Conservation (phyloP, 2,113 vertebrate genomes). For the Oryzias woworae region DNA sequence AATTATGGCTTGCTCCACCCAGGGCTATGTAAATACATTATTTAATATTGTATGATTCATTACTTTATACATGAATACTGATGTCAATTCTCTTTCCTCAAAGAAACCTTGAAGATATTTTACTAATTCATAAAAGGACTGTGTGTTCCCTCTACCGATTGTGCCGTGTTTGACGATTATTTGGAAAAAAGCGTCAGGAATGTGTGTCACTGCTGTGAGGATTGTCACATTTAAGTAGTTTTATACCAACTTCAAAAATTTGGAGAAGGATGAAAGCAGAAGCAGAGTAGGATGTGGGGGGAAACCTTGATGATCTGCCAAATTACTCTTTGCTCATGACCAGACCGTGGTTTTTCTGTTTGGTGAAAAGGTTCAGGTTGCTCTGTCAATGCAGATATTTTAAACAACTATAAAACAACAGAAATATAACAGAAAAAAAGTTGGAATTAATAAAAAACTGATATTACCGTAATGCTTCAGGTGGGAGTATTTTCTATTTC, state of each 20-base stretch:
- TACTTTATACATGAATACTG: slow-evolving; percentile 45
- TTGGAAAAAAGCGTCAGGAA: slow-evolving; percentile 23
- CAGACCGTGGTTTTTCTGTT: no score
- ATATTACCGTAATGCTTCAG: no score
- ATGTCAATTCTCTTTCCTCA: slow-evolving; percentile 36
- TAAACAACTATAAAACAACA: no score
- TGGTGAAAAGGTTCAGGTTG: no score
- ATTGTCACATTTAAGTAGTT: background rate
- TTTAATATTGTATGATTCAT: slow-evolving; percentile 55
- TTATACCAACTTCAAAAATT: background rate
- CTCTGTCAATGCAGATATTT: no score
- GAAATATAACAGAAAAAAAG: no score
- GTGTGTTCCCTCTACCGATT: slow-evolving; percentile 5
- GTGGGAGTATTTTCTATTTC: no score
- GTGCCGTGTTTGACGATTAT: slow-evolving; percentile 33
- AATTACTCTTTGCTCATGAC: no score
- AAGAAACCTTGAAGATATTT: slow-evolving; percentile 35
- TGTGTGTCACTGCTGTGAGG: slow-evolving; percentile 1
- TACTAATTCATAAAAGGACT: slow-evolving; percentile 37
- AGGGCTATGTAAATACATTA: slow-evolving; percentile 53
- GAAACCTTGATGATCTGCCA: no score
- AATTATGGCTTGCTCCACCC: slow-evolving; percentile 35
- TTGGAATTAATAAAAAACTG: no score
- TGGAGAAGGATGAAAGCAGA: no score
- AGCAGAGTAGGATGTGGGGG: no score